These are phyloP conservation scores for Hyles lineata DNA, from an alignment of 2,888 invertebrate genomes.

Conservation along the genomic window DNA sequence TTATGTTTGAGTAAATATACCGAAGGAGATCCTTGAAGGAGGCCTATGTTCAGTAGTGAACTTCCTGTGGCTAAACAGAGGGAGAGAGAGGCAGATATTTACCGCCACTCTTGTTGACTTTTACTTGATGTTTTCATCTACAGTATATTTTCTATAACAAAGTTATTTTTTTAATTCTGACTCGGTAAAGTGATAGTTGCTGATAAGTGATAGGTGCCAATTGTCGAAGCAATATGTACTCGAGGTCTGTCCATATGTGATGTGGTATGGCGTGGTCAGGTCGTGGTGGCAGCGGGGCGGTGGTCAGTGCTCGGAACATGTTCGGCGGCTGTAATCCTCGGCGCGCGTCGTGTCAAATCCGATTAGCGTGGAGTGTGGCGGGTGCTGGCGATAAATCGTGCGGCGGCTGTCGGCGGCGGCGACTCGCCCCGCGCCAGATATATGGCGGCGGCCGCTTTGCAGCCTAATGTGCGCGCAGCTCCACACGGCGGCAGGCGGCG, in stretches of 20 bases:
- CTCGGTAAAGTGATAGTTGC: neutral
- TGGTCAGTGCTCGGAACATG: neutral
- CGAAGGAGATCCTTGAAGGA: too few species aligned
- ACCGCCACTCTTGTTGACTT: too few species aligned
- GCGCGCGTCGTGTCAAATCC: constrained; percentile 61
- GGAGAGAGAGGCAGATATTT: too few species aligned
- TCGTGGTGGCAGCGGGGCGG: neutral
- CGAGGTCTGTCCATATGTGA: neutral
- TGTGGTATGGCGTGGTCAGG: neutral
- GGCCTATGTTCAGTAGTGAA: too few species aligned
- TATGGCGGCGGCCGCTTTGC: constrained; percentile 77
- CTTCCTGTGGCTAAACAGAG: too few species aligned
- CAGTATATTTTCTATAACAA: too few species aligned
- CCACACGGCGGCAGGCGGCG: neutral
- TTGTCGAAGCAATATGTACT: neutral
- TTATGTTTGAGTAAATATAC: too few species aligned
- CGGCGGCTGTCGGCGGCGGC: constrained; percentile 71
- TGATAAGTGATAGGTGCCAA: neutral
- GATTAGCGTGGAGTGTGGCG: constrained; percentile 75
- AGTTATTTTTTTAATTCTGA: too few species aligned
- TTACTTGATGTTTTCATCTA: too few species aligned
- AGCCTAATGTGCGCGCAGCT: constrained; percentile 67
- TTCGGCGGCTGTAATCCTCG: constrained; percentile 10
- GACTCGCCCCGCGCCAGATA: constrained; percentile 77
- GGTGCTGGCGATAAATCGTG: constrained; percentile 78